Base-by-base conservation (phyloP, 2,888 invertebrate species). In the Morpho helenor region DNA sequence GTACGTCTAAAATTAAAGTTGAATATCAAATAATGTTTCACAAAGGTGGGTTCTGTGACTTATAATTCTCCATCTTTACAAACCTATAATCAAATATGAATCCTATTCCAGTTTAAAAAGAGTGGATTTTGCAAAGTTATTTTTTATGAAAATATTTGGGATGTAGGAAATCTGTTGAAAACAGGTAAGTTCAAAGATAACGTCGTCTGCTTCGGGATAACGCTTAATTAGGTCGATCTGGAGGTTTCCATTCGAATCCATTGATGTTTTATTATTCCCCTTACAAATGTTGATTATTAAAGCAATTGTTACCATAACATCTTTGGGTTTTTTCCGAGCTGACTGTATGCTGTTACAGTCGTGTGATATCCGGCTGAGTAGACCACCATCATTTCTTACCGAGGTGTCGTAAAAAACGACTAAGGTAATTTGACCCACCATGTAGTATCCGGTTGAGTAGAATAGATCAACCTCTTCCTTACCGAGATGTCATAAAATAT, bases 131-230 rank as follows among this genome's bases (percentile, higher is more conserved):
- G 8, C 8, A 7, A 9, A 63, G 67, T 73, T 68, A 31, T 31
- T 74, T 66, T 58, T 66, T 66, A 66, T 63, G 68, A 70, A 69
- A 68, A 68, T 73, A 61, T 69, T 67, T 68, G 69, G 75, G 74
- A 68, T 65, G 72, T 68, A 68, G 69, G 61, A 74, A 77, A 77
- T 73, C 75, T 69, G 64, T 63, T 67, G 71, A 80, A 79, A 79
- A 74, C 84, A 87, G 86, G 86, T 87, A 82, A 82, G 87, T 87
- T 88, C 85, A 85, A 86, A 85, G 87, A 87, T 86, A 88, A 81
- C 78, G 78, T 77, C 79, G 79, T 80, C 76, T 82, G 75, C 78
- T 71, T 70, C 64, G 71, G 74, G 82, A 77, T 80, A 75, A 69
- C 74, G 73, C 75, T 79, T 85, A 87, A 87, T 87, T 85, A 82